Percentiles rank a stretch among this genome's conserved stretches.
These are phyloP conservation scores for Cheumatopsyche charites DNA, from an alignment of 1,140 invertebrate genomes.

Conservation along the genomic window DNA sequence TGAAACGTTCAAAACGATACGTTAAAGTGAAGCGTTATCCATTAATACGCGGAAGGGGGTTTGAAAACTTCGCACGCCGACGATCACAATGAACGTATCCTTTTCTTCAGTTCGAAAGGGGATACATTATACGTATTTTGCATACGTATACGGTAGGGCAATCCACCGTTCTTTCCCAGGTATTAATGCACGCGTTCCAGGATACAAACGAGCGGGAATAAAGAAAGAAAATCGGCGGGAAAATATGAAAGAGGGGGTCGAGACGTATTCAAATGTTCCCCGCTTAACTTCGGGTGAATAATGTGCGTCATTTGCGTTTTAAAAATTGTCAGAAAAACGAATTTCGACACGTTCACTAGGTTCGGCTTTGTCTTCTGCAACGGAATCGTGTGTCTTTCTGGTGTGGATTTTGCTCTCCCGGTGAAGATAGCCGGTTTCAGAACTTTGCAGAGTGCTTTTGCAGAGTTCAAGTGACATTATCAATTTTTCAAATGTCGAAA, in stretches of 20 bases:
- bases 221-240: neutral
- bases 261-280: conserved; percentile 16
- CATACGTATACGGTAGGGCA: neutral
- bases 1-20: too few relatives aligned
- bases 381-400: too few relatives aligned
- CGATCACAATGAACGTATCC: conserved; percentile 15
- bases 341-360: too few relatives aligned
- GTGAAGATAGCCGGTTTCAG: too few relatives aligned
- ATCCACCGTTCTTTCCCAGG: neutral
- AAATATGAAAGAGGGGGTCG: neutral
- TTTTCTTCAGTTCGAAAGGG: neutral
- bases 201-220: conserved; percentile 16
- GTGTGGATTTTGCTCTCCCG: too few relatives aligned
- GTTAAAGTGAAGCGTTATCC: conserved; percentile 11
- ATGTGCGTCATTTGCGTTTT: neutral
- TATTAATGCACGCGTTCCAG: conserved; percentile 6
- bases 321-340: too few relatives aligned
- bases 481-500: too few relatives aligned
- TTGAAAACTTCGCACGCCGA: neutral
- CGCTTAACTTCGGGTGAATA: conserved; percentile 20
- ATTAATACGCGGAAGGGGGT: conserved; percentile 10
- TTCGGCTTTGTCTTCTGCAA: too few relatives aligned
- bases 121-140: too few relatives aligned
- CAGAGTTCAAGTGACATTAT: too few relatives aligned
- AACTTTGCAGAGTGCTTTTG: too few relatives aligned